A percentile compares a stretch with the other conserved stretches of the same genome.
These are phyloP conservation scores for Brachyhypopomus occidentalis DNA, from an alignment of 2,113 vertebrate genomes.

Conservation along the genomic window DNA sequence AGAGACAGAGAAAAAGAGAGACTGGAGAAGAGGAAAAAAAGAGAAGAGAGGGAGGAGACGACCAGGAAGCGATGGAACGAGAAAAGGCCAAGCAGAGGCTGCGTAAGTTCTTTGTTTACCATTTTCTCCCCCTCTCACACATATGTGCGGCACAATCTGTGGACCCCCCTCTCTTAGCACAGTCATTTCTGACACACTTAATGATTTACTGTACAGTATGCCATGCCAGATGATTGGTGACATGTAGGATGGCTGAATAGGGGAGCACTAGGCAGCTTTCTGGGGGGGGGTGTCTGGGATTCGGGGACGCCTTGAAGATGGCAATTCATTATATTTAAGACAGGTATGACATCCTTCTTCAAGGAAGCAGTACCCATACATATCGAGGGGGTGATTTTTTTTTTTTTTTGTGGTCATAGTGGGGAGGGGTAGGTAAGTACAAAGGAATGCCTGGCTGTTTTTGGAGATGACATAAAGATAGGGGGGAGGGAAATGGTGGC, in stretches of 20 bases:
- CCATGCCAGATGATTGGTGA: constrained; percentile 95
- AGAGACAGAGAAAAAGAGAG: constrained; percentile 36
- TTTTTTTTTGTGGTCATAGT: constrained; percentile 88
- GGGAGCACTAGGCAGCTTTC: constrained; percentile 92
- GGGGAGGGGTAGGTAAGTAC: constrained; percentile 89
- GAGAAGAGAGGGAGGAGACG: constrained; percentile 5
- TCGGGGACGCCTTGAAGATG: constrained; percentile 97
- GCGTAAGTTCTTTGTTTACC: constrained; percentile 71
- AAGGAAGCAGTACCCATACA: constrained; percentile 92
- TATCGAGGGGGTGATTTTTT: constrained; percentile 83
- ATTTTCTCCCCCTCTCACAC: constrained; percentile 71
- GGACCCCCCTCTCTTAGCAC: constrained; percentile 78
- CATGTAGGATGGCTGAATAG: constrained; percentile 86
- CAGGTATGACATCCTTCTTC: constrained; percentile 99
- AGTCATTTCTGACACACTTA: constrained; percentile 98
- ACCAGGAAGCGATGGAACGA: constrained; percentile 42
- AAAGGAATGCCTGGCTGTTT: constrained; percentile 95
- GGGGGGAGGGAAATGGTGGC: constrained; percentile 94
- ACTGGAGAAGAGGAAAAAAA: constrained; percentile 38
- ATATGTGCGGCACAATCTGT: constrained; percentile 66
- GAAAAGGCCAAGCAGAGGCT: constrained; percentile 55
- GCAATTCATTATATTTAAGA: constrained; percentile 99
- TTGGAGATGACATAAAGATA: constrained; percentile 92
- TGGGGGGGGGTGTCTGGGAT: constrained; percentile 92
- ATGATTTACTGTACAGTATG: constrained; percentile 95